These are phyloP conservation scores for Magallana angulata DNA, from an alignment of 1,140 invertebrate species.

Conservation along the genomic window DNA sequence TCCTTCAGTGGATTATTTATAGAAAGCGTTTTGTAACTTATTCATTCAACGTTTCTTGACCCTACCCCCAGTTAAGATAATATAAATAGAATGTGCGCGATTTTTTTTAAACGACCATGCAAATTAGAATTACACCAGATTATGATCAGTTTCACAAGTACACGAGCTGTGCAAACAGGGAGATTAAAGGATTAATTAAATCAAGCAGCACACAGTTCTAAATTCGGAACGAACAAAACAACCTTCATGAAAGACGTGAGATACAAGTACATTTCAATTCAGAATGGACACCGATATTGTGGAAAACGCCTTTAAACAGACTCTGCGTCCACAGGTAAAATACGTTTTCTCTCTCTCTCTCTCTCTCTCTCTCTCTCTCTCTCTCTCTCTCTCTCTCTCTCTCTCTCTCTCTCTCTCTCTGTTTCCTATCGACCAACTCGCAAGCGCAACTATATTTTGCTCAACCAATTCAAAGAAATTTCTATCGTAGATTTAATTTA, in stretches of 20 bases:
- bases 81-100: too few species aligned
- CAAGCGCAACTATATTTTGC: too few species aligned
- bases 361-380: background rate
- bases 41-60: too few species aligned
- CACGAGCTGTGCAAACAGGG: background rate
- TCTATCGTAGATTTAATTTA: too few species aligned
- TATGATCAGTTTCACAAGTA: background rate
- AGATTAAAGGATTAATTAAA: constrained; percentile 2
- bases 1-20: too few species aligned
- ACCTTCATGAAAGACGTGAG: background rate
- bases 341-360: background rate
- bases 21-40: too few species aligned
- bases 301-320: background rate
- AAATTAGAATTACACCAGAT: too few species aligned
- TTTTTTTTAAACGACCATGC: too few species aligned
- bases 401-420: background rate
- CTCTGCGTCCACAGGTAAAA: background rate
- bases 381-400: constrained; percentile 17
- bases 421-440: background rate
- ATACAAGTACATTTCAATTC: background rate
- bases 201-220: background rate
- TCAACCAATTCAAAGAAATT: too few species aligned
- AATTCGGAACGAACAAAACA: constrained; percentile 22
- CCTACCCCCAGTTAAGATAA: too few species aligned
- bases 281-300: constrained; percentile 9